A percentile compares a stretch with the other conserved stretches of the same genome.
These are phyloP conservation scores for Zophobas atratus DNA, from an alignment of 1,140 invertebrate genomes.

Conservation along the genomic window DNA sequence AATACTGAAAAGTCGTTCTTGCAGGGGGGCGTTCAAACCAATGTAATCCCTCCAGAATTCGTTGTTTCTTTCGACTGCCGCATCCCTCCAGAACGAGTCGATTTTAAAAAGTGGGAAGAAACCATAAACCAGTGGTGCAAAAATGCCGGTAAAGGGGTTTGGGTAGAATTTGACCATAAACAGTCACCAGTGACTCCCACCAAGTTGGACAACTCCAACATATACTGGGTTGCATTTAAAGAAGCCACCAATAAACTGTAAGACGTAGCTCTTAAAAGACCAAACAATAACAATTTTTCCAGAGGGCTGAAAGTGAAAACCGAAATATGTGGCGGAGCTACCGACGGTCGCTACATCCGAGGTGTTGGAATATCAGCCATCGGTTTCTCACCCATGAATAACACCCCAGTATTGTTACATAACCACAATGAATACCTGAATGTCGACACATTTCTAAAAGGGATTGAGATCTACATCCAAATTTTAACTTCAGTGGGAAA, in stretches of 20 bases:
- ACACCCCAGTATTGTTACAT: constrained; percentile 81
- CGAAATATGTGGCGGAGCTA: constrained; percentile 86
- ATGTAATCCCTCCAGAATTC: constrained; percentile 90
- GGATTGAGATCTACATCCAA: constrained; percentile 80
- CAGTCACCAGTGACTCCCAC: constrained; percentile 77
- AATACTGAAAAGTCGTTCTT: constrained; percentile 39
- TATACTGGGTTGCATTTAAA: constrained; percentile 88
- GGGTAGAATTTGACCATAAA: constrained; percentile 81
- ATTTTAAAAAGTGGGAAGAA: constrained; percentile 82
- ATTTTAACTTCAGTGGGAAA: constrained; percentile 69
- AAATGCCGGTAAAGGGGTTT: constrained; percentile 86
- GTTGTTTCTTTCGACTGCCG: constrained; percentile 87
- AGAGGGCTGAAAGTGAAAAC: constrained; percentile 76
- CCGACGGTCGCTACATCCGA: constrained; percentile 83
- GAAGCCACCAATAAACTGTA: constrained; percentile 73
- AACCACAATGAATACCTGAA: constrained; percentile 86
- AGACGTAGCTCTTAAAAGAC: not conserved
- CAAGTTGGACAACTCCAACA: constrained; percentile 78
- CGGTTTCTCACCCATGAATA: constrained; percentile 87
- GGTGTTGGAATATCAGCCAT: constrained; percentile 79
- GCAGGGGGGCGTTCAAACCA: constrained; percentile 90
- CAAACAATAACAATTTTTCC: constrained; percentile 58
- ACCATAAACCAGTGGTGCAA: constrained; percentile 85
- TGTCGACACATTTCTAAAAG: constrained; percentile 78
- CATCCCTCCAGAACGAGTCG: constrained; percentile 78